Evolutionary conservation across 2,888 invertebrate genomes (phyloP).

Genomic region (Pseudoips prasinana): DNA sequence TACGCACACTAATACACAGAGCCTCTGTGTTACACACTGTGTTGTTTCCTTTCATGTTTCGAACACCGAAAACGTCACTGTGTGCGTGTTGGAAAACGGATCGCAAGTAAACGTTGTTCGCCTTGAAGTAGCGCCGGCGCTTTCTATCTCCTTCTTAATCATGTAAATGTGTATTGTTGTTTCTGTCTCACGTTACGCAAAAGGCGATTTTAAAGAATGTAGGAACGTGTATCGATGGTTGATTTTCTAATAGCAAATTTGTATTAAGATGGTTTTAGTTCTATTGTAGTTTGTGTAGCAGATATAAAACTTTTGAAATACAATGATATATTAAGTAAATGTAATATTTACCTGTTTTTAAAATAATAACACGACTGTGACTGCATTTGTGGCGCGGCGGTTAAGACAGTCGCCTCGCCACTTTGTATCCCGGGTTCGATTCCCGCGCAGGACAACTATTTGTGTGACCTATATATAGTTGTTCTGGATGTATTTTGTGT

Average conservation of each 20-base stretch:
- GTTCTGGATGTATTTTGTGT: no score
- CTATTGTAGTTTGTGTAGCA: slow-evolving; percentile 3
- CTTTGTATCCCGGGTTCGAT: no score
- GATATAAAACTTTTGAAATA: no score
- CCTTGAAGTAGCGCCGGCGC: slow-evolving; percentile 64
- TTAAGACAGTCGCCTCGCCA: no score
- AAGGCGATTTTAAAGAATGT: slow-evolving; percentile 58
- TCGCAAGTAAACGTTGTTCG: slow-evolving; percentile 73
- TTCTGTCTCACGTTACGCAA: slow-evolving; percentile 60
- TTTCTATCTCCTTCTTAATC: slow-evolving; percentile 40
- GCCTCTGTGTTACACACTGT: slow-evolving; percentile 34
- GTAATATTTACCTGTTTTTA: no score
- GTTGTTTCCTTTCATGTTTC: slow-evolving; percentile 24
- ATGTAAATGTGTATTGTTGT: slow-evolving; percentile 31
- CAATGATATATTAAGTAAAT: no score
- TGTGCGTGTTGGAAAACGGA: slow-evolving; percentile 59
- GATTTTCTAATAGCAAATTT: slow-evolving; percentile 31
- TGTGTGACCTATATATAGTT: no score
- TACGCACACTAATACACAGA: slow-evolving; percentile 18
- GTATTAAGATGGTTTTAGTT: slow-evolving; percentile 17
- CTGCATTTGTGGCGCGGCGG: no score
- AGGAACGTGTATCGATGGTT: slow-evolving; percentile 48
- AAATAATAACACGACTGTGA: no score
- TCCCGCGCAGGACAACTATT: no score
- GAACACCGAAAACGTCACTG: slow-evolving; percentile 36